Evolutionary conservation across 2,888 invertebrate genomes (phyloP), one percentile per base, ranked within the genome.

Genomic region (Acanthopleura granulata): DNA sequence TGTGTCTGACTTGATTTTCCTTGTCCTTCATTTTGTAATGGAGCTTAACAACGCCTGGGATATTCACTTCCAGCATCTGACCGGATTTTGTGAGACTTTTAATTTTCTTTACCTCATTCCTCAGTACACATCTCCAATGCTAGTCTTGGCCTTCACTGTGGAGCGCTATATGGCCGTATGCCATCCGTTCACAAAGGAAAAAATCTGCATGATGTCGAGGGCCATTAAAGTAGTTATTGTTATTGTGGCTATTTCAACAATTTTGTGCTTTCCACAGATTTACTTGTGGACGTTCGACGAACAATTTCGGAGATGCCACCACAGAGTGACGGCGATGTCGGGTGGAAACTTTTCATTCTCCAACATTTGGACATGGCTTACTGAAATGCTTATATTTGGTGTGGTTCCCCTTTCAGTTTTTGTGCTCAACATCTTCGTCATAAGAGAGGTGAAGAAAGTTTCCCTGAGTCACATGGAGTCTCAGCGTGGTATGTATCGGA

Each of bases 21-120:
- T 89, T 71, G 71, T 85, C 22, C 80, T 89, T 15, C 86, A 87
- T 74, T 79, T 87, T 14, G 79, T 87, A 27, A 83, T 84, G 74
- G 89, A 90, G 74, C 78, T 89, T 29, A 83, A 86, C 76, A 86
- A 87, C 69, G 86, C 87, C 12, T 90, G 89, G 89, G 80, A 81
- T 50, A 72, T 84, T 15, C 79, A 80, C 0, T 82, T 83, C 0
- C 77, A 86, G 18, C 81, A 84, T 62, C 76, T 80, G 0, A 83
- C 84, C 4, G 84, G 81, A 9, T 78, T 87, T 76, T 89, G 90
- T 75, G 86, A 87, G 62, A 76, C 79, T 9, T 89, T 87, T 83
- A 86, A 87, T 73, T 78, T 89, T 6, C 71, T 89, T 22, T 86
- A 83, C 73, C 81, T 88, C 78, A 82, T 84, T 70, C 82, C 85